Base-by-base conservation (phyloP, 2,113 vertebrate genomes). In the Neolamprologus longior region DNA sequence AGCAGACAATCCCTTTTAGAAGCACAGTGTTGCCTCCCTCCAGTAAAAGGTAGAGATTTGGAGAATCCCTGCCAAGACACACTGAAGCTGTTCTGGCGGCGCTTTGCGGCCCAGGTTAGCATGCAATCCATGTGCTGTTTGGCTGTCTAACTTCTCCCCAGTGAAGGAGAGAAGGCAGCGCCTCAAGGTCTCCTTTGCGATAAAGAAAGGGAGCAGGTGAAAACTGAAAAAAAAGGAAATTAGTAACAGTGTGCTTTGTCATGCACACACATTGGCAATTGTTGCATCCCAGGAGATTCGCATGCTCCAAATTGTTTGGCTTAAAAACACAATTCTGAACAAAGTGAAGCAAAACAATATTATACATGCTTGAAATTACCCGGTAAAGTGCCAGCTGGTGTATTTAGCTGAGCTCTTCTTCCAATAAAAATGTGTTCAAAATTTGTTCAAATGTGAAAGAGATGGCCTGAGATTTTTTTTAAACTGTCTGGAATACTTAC, bases 91-190 rank as follows among this genome's bases (percentile, higher is more conserved):
- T 78, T 78, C 73, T 78, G 8, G 45, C 2, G 17, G 10, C 11
- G 3, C 26, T 52, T 33, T 78, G 73, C 11, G 5, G 10, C 45
- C 26, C 26, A 78, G 73, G 26, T 93, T 83, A 91, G 61, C 88
- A 91, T 88, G 91, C 81, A 1, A 35, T 78, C 37, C 86, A 89
- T 90, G 88, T 89, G 83, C 83, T 84, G 52, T 80, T 91, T 58
- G 83, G 73, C 68, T 63, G 82, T 87, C 50, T 84, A 55, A 82
- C 24, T 58, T 58, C 55, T 58, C 88, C 88, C 84, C 33, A 31
- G 82, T 45, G 79, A 58, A 42, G 8, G 13, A 81, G 76, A 82
- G 52, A 61, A 90, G 40, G 50, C 81, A 87, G 53, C 78, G 76
- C 63, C 81, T 87, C 76, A 89, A 90, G 88, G 90, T 90, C 86